phyloP scores from a whole-genome alignment of 2,113 vertebrate species.

The Phaethornis superciliosus region DNA sequence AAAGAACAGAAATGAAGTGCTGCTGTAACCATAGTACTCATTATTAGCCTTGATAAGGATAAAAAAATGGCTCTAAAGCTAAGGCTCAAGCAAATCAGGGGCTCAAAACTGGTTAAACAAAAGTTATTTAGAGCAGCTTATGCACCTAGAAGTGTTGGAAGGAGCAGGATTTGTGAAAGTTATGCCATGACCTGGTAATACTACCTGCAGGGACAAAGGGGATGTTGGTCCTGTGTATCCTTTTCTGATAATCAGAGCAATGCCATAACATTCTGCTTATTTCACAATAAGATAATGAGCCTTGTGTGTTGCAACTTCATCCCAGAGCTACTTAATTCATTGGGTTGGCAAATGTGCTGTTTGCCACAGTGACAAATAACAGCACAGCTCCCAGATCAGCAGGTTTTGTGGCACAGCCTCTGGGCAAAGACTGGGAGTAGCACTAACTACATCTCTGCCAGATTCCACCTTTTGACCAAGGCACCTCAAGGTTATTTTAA shows the following conservation, averaged over 20 bases:
- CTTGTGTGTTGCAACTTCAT: conserved; percentile 16
- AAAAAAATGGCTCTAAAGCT: neutral
- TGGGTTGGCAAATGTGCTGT: neutral
- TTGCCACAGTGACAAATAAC: conserved; percentile 1
- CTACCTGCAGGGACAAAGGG: neutral
- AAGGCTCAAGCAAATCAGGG: neutral
- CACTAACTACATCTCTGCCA: neutral
- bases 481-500: neutral
- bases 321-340: neutral
- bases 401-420: neutral
- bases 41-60: neutral
- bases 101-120: neutral
- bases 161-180: neutral
- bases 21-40: neutral
- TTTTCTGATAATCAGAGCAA: neutral
- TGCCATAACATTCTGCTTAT: conserved; percentile 8
- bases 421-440: neutral
- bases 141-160: neutral
- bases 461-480: neutral
- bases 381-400: conserved; percentile 10
- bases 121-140: neutral
- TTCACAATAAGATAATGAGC: conserved; percentile 18
- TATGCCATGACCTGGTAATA: neutral
- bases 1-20: neutral
- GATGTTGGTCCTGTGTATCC: neutral